A percentile compares a stretch with the other conserved stretches of the same genome.
Evolutionary conservation across 2,113 vertebrate species (phyloP).

Genomic region (Ciconia maguari): DNA sequence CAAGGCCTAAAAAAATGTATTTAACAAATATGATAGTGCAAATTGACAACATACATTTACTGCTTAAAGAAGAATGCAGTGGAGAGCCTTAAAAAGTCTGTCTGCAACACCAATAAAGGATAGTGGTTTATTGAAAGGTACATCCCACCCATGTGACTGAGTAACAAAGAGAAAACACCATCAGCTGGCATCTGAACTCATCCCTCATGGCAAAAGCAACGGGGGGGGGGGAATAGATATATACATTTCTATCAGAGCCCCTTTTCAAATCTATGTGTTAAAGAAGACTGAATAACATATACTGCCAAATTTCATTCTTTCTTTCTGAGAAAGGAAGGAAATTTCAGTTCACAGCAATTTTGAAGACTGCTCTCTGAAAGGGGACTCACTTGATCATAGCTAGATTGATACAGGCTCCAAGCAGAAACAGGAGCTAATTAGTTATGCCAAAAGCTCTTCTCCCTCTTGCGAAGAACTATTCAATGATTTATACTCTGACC

Average conservation of each 20-base stretch:
- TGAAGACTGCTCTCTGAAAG: not conserved
- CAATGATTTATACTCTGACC: not conserved
- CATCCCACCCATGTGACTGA: not conserved
- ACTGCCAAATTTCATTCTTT: not conserved
- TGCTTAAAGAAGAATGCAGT: not conserved
- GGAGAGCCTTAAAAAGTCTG: not conserved
- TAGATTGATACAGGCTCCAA: not conserved
- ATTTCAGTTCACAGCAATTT: not conserved
- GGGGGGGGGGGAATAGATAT: accelerated
- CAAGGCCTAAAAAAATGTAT: not conserved
- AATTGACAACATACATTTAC: not conserved
- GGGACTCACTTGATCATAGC: not conserved
- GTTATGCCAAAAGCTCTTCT: not conserved
- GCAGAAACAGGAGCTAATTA: not conserved
- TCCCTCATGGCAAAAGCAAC: not conserved
- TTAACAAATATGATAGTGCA: not conserved
- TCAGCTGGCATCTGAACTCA: not conserved
- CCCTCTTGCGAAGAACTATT: not conserved
- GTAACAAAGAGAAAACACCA: not conserved
- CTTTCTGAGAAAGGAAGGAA: not conserved
- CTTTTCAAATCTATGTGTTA: not conserved
- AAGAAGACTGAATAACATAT: not conserved
- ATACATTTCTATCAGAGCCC: not conserved
- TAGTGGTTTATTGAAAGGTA: not conserved
- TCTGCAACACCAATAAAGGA: not conserved